phyloP scores from a whole-genome alignment of 2,797 vertebrate genomes.

The Rhynchonycteris naso region DNA sequence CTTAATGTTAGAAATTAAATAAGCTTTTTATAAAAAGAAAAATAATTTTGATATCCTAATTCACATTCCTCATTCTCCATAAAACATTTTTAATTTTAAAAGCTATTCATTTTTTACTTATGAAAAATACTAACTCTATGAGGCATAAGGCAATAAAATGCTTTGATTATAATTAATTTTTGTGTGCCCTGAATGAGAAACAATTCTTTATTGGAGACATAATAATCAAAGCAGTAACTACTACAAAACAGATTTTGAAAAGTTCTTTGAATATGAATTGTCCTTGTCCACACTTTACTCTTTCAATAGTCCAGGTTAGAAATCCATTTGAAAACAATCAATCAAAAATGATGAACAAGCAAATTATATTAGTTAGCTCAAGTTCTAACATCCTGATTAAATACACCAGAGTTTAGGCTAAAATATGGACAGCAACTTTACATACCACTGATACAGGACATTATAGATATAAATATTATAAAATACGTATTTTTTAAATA shows the following conservation, averaged over 20 bases:
- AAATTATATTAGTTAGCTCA: constrained; percentile 18
- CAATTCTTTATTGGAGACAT: constrained; percentile 66
- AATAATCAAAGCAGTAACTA: constrained; percentile 49
- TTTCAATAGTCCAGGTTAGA: constrained; percentile 70
- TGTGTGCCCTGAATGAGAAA: constrained; percentile 57
- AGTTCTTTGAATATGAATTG: constrained; percentile 61
- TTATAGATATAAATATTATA: constrained; percentile 18
- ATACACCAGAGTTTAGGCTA: constrained; percentile 45
- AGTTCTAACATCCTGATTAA: constrained; percentile 38
- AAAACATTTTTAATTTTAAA: constrained; percentile 46
- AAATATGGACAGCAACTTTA: constrained; percentile 50
- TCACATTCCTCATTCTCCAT: neutral
- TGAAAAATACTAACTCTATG: constrained; percentile 67
- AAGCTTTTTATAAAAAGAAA: neutral
- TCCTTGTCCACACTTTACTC: constrained; percentile 61
- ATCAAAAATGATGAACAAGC: constrained; percentile 67
- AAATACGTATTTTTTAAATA: constrained; percentile 45
- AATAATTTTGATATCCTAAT: neutral
- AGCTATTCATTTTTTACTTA: neutral
- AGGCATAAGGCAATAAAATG: constrained; percentile 62
- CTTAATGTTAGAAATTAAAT: constrained; percentile 38
- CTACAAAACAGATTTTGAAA: constrained; percentile 63
- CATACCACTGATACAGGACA: neutral
- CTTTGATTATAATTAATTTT: constrained; percentile 74
- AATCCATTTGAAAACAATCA: constrained; percentile 56